A percentile compares a stretch with the other conserved stretches of the same genome.
phyloP scores from a whole-genome alignment of 2,113 vertebrate genomes.

The Mesembrinibis cayennensis region DNA sequence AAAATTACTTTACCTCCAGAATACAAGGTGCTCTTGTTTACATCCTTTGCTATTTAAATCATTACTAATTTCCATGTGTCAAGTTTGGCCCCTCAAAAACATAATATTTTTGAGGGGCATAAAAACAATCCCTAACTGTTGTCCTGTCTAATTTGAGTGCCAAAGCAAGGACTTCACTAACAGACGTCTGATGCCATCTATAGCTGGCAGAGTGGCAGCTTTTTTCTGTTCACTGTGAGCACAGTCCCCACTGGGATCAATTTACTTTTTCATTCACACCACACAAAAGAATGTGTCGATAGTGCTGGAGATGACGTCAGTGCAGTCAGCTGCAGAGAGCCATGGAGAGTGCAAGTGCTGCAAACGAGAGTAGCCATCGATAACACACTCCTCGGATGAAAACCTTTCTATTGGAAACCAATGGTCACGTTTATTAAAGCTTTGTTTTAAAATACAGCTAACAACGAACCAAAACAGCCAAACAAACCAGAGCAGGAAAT shows the following conservation, averaged over 20 bases:
- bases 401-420: conserved; percentile 16
- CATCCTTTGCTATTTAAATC: neutral
- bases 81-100: neutral
- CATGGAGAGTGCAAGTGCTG: conserved; percentile 14
- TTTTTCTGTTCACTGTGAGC: conserved; percentile 14
- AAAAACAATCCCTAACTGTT: neutral
- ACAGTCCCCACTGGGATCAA: conserved; percentile 61
- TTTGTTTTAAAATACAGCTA: neutral
- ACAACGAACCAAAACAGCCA: neutral
- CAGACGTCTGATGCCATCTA: conserved; percentile 55
- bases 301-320: conserved; percentile 50
- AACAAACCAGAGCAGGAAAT: neutral
- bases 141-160: neutral
- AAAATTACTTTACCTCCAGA: neutral
- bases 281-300: conserved; percentile 65
- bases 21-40: neutral
- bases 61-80: neutral
- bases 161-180: neutral
- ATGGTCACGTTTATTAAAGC: neutral
- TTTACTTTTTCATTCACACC: conserved; percentile 67
- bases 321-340: conserved; percentile 32
- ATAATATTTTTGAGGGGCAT: neutral
- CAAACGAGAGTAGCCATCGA: neutral
- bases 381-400: neutral
- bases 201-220: conserved; percentile 13